Evolutionary conservation across 2,888 invertebrate species (phyloP).

Genomic region (Andrena praecox): DNA sequence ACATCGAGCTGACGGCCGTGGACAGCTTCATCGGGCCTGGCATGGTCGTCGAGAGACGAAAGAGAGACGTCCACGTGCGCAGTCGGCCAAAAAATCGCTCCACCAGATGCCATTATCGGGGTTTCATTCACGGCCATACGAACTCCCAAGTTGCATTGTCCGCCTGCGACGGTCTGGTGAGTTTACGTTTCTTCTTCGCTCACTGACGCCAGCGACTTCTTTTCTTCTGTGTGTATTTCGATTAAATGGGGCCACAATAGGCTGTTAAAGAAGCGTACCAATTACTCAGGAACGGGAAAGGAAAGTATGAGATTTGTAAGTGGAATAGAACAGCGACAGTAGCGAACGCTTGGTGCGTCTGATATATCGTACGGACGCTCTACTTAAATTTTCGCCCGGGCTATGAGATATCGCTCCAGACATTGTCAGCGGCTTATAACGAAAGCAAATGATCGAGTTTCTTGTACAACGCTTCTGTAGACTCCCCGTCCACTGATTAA

Average conservation of each 20-base stretch:
- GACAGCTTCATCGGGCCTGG: constrained; percentile 84
- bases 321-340: background rate
- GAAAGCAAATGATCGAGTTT: background rate
- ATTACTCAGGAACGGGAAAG: background rate
- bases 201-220: background rate
- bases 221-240: background rate
- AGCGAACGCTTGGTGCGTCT: constrained; percentile 5
- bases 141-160: constrained; percentile 91
- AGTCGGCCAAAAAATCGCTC: constrained; percentile 83
- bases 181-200: constrained; percentile 78
- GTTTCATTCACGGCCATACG: constrained; percentile 90
- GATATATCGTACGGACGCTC: constrained; percentile 35
- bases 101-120: constrained; percentile 92
- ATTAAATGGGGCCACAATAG: background rate
- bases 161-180: constrained; percentile 94
- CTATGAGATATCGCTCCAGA: background rate
- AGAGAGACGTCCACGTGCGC: constrained; percentile 78
- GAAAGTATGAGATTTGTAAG: background rate
- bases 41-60: constrained; percentile 90
- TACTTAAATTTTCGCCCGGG: constrained; percentile 37
- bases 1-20: constrained; percentile 82
- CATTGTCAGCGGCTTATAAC: background rate
- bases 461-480: background rate
- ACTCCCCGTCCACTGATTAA: background rate
- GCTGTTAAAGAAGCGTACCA: too few species aligned